Evolutionary conservation across 1,140 invertebrate species (phyloP), one percentile per base, ranked within the genome.

Genomic region (Phenacoccus solenopsis): DNA sequence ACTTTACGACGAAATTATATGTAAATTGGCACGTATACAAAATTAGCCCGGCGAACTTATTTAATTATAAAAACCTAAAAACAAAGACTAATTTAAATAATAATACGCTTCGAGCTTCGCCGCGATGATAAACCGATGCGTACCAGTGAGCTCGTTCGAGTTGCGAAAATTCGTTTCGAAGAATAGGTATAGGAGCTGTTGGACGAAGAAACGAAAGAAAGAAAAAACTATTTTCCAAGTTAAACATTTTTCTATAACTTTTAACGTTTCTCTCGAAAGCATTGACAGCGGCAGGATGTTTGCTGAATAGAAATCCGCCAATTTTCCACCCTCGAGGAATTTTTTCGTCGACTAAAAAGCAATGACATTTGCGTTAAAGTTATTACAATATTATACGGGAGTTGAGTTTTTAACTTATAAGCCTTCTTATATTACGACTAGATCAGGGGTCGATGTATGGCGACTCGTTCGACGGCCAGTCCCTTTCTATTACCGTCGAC

Each of bases 351-450:
- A 38, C 9, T 24, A 64, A 64, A 64, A 64, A 64, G 59, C 59
- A 64, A 64, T 64, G 59, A 64, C 59, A 64, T 27, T 64, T 64
- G 59, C 59, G 59, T 64, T 64, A 64, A 64, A 64, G 59, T 64
- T 64, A 64, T 64, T 64, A 64, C 22, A 64, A 64, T 64, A 64
- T 64, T 64, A 64, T 64, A 64, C 59, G 59, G 56, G 7, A 59
- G 59, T 27, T n/a, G 38, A 49, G 12, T 49, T 27, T 59, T 64
- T 64, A 25, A 64, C 20, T 64, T 64, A 64, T 5, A 64, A 49
- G 38, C 5, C 38, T 3, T 49, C 16, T 49, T 49, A 49, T 49
- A 49, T 32, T 32, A 32, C 30, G 13, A 32, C 30, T 32, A 32
- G 5, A 32, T 32, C 30, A 32, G 30, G 30, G 30, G 5, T 32